A percentile compares a stretch with the other conserved stretches of the same genome.
Conservation (phyloP, 1,140 invertebrate species). For the Drosophila pandora region DNA sequence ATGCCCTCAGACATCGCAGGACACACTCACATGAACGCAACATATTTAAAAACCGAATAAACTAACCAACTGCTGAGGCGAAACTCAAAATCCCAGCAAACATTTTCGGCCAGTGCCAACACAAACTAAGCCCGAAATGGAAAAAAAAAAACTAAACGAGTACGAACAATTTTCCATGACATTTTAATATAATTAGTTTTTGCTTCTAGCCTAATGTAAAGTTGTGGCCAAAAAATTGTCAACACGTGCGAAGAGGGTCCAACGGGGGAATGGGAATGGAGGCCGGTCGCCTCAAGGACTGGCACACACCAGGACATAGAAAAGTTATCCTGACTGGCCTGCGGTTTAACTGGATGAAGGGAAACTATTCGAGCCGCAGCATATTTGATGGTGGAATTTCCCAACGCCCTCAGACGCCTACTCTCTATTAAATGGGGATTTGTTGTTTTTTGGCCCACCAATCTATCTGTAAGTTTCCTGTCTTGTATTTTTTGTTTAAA, state of each 20-base stretch:
- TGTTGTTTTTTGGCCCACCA: constrained; percentile 33
- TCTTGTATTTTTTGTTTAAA: constrained; percentile 46
- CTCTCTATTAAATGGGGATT: constrained; percentile 77
- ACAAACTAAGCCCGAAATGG: constrained; percentile 2
- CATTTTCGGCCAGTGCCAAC: constrained; percentile 62
- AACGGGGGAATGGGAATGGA: constrained; percentile 2
- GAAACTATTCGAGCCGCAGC: constrained; percentile 74
- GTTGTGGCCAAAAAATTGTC: constrained; percentile 79
- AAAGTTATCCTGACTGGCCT: constrained; percentile 68
- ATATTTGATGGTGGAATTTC: constrained; percentile 70
- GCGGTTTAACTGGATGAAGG: constrained; percentile 23
- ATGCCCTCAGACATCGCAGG: constrained; percentile 33
- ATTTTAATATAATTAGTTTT: constrained; percentile 82
- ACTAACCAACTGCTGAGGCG: constrained; percentile 35
- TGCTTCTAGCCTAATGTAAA: constrained; percentile 75
- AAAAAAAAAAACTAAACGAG: neutral
- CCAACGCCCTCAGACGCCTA: constrained; percentile 51
- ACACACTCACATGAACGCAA: constrained; percentile 1
- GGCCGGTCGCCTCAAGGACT: constrained; percentile 35
- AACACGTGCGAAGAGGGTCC: constrained; percentile 52
- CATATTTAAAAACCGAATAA: constrained; percentile 39
- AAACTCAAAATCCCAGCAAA: constrained; percentile 55
- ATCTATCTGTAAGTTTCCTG: constrained; percentile 43
- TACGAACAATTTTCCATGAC: constrained; percentile 71
- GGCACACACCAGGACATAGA: constrained; percentile 30